Conservation (phyloP, 2,113 vertebrate genomes). For the Petroica traversi region DNA sequence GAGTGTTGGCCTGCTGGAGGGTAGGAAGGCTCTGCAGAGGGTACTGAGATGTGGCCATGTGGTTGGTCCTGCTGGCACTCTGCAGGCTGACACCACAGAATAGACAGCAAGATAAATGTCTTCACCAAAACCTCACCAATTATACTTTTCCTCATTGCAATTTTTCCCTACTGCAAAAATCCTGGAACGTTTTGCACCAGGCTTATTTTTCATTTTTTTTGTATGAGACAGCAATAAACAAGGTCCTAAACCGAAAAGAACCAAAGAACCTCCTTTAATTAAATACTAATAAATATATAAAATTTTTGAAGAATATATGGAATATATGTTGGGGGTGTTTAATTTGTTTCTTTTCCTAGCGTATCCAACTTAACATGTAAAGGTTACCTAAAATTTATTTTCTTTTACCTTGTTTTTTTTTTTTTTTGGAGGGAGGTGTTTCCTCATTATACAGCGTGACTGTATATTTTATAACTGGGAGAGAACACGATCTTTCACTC, state of each 20-base stretch:
- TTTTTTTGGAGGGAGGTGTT: rapidly evolving
- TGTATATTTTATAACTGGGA: not conserved
- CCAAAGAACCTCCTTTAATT: rapidly evolving
- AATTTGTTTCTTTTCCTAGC: not conserved
- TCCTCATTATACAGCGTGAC: not conserved
- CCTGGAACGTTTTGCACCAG: not conserved
- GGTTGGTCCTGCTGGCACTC: not conserved
- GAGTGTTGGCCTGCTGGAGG: not conserved
- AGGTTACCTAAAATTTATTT: not conserved
- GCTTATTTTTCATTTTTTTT: not conserved
- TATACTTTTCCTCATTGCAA: not conserved
- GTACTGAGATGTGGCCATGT: rapidly evolving
- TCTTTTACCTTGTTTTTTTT: not conserved
- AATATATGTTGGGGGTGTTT: too few species aligned
- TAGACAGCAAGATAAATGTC: rapidly evolving
- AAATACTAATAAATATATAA: not conserved
- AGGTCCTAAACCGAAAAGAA: not conserved
- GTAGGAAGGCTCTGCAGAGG: not conserved
- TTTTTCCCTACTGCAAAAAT: not conserved
- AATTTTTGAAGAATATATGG: too few species aligned
- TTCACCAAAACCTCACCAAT: not conserved
- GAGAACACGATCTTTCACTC: not conserved
- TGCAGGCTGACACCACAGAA: not conserved
- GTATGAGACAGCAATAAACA: not conserved
- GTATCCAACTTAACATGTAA: not conserved